Base-by-base conservation (phyloP, 30 jellyfish, hydroid and myxozoan species). In the Aurelia coerulea region DNA sequence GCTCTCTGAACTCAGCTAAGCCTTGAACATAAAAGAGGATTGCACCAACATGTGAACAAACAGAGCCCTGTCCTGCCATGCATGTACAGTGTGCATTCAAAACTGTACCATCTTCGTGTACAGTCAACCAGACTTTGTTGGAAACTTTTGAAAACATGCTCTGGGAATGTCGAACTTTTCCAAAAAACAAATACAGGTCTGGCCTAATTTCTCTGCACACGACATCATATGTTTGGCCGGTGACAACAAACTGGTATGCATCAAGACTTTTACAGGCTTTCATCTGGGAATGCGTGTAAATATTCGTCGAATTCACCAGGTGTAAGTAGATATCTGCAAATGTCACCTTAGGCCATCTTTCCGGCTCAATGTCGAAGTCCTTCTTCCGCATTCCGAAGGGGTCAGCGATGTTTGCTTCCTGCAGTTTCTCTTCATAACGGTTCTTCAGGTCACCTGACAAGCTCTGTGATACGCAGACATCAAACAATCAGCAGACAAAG, bases 31-130 rank as follows among this genome's bases (percentile, higher is more conserved):
- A 81, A 31, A 65, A 67, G 53, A 81, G n/a, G 17, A 81, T 53
- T 39, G 90, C 59, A 81, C 59, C 89, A 64, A 63, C 89, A 37
- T 79, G 80, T 14, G 80, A 33, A 74, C 89, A 79, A 54, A 63
- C 41, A 32, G 50, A 74, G 12, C n/a, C n/a, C n/a, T n/a, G n/a
- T n/a, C n/a, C n/a, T n/a, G n/a, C n/a, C n/a, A n/a, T n/a, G n/a
- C n/a, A n/a, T n/a, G n/a, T n/a, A n/a, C n/a, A n/a, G n/a, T n/a
- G n/a, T n/a, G n/a, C n/a, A n/a, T n/a, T n/a, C n/a, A n/a, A n/a
- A n/a, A n/a, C n/a, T n/a, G n/a, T n/a, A n/a, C n/a, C n/a, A n/a
- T n/a, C n/a, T n/a, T n/a, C n/a, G n/a, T n/a, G n/a, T n/a, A n/a
- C n/a, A n/a, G n/a, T n/a, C n/a, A n/a, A n/a, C n/a, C n/a, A n/a